Evolutionary conservation across 2,888 invertebrate genomes (phyloP).

Genomic region (Ganaspis brasiliensis): DNA sequence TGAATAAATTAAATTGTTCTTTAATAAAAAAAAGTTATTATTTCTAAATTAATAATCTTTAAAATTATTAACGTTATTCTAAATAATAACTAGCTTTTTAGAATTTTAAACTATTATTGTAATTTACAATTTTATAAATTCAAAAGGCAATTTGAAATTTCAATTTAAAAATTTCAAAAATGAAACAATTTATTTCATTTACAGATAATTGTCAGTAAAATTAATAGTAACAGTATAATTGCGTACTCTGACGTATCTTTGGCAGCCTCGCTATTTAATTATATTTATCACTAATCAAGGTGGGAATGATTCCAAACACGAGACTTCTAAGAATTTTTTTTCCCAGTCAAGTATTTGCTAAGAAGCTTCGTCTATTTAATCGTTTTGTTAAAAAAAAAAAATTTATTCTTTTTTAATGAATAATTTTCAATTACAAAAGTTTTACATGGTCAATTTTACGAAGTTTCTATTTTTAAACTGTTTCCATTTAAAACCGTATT

Average conservation of each 20-base stretch:
- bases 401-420: not conserved
- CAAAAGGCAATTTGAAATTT: too few species aligned
- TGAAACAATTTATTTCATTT: not conserved
- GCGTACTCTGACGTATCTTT: constrained; percentile 11
- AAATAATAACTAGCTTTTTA: too few species aligned
- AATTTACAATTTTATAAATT: too few species aligned
- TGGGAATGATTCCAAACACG: constrained; percentile 25
- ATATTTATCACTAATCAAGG: constrained; percentile 13
- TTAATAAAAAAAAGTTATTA: too few species aligned
- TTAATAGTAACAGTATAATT: constrained; percentile 9
- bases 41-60: too few species aligned
- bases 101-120: too few species aligned
- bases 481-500: not conserved
- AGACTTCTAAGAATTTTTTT: constrained; percentile 11
- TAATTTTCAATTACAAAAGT: not conserved
- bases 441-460: not conserved
- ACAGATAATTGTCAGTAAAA: not conserved
- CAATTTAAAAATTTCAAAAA: not conserved
- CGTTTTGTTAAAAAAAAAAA: not conserved
- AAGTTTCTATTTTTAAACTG: not conserved
- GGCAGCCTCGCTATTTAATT: constrained; percentile 20
- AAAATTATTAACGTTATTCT: too few species aligned
- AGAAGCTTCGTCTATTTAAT: not conserved
- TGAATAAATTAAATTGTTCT: too few species aligned
- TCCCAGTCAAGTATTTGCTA: not conserved